Percentiles rank a stretch among this genome's conserved stretches.
Conservation (phyloP, 2,113 vertebrate genomes). For the Tetrao urogallus region DNA sequence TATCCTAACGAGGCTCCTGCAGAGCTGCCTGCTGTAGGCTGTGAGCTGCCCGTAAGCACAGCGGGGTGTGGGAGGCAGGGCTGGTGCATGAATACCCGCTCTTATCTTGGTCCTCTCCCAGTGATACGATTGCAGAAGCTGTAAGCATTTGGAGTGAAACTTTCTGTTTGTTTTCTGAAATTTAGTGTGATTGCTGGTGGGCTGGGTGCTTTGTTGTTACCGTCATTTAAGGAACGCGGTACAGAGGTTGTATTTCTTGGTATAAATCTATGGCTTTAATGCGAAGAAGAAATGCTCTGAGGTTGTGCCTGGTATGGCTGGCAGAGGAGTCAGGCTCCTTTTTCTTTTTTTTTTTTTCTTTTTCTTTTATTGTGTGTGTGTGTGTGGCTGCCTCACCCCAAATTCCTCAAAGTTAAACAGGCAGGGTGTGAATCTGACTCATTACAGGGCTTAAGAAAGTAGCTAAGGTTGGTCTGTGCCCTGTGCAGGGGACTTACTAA, state of each 20-base stretch:
- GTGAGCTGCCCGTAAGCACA: neutral
- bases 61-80: neutral
- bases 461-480: neutral
- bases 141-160: neutral
- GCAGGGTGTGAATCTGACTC: neutral
- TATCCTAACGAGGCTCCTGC: too few species aligned
- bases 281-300: neutral
- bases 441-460: neutral
- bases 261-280: neutral
- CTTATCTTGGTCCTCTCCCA: neutral
- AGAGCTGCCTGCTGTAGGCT: too few species aligned
- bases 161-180: neutral
- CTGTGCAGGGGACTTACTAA: neutral
- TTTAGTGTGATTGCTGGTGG: neutral
- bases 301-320: neutral
- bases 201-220: neutral
- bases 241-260: neutral
- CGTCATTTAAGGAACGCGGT: neutral
- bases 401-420: conserved; percentile 36
- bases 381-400: neutral
- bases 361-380: neutral
- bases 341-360: neutral
- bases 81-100: fast-evolving
- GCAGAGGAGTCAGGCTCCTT: neutral
- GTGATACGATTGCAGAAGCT: neutral